Conservation (phyloP, 2,888 invertebrate species). For the Temnothorax rugatulus region DNA sequence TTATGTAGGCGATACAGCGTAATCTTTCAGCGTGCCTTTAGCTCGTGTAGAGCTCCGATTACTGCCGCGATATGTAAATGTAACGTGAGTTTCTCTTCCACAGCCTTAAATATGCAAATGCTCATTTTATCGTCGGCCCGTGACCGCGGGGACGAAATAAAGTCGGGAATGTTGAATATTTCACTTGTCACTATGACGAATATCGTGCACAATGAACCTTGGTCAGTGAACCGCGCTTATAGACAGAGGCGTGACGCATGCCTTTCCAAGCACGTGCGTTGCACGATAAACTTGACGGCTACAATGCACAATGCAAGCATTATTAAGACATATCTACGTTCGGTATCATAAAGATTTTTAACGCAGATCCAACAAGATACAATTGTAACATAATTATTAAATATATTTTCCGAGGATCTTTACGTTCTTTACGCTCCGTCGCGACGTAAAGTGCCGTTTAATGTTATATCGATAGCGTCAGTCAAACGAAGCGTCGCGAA, state of each 20-base stretch:
- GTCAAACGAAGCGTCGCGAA: constrained; percentile 19
- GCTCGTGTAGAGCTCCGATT: not conserved
- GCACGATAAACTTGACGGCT: not conserved
- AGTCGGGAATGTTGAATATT: constrained; percentile 22
- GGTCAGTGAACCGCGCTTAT: constrained; percentile 52
- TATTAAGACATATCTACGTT: not conserved
- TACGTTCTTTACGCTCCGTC: not conserved
- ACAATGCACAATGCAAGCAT: not conserved
- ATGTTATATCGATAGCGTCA: constrained; percentile 30
- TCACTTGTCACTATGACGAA: constrained; percentile 39
- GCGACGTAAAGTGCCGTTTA: constrained; percentile 16
- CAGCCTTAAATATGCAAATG: not conserved
- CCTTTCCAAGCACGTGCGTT: not conserved
- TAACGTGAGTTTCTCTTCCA: not conserved
- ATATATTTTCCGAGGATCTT: not conserved
- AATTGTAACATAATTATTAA: not conserved
- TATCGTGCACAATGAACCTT: constrained; percentile 16
- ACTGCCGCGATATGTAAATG: constrained; percentile 3
- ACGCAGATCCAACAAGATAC: not conserved
- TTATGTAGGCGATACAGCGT: not conserved
- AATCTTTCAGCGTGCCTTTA: not conserved
- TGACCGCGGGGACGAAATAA: not conserved
- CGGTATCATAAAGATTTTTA: not conserved
- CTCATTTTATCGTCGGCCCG: not conserved
- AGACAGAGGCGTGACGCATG: constrained; percentile 29